Base-by-base conservation (phyloP, 2,113 vertebrate genomes). In the Chaetura pelagica region DNA sequence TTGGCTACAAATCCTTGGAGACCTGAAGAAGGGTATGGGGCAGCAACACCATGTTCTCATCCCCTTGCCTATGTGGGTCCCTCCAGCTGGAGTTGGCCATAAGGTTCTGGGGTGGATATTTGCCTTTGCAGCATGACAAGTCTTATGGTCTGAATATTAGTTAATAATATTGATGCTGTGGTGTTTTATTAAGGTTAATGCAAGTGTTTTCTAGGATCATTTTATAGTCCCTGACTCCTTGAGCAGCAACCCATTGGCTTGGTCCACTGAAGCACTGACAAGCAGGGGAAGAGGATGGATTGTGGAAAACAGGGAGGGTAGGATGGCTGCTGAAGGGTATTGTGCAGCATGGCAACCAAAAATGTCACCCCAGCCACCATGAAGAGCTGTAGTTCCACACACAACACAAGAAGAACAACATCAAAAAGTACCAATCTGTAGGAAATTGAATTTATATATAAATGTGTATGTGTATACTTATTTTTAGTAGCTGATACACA, bases 311-410 rank as follows among this genome's bases (percentile, higher is more conserved):
- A 2, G 15, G 3, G 6, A 9, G 7, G 20, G 49, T 15, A 21
- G 63, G 63, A 27, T 3, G 22, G 24, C 68, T 49, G 55, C 42
- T 34, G 34, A 61, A 35, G 5, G 15, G 19, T 12, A 12, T 4
- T 1, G 1, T 10, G 14, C 3, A 15, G 49, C 15, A 17, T 3
- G 27, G 14, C 46, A 46, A 18, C 16, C 46, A 46, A 15, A 7
- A 6, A 46, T 2, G 32, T 5, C 72, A 38, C 71, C 0, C 0
- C 24, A 15, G 23, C 15, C 69, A 35, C 0, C 1, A 5, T 0
- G 0, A 8, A 51, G 4, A 18, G 44, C 38, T 49, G 44, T 9
- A 29, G 35, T 42, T 66, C 64, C 61, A 29, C 3, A 3, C 20
- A 5, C 8, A 42, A 2, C 57, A 73, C n/a, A 62, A 46, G 34